Evolutionary conservation across 2,888 invertebrate genomes (phyloP).

Genomic region (Mythimna pallens): DNA sequence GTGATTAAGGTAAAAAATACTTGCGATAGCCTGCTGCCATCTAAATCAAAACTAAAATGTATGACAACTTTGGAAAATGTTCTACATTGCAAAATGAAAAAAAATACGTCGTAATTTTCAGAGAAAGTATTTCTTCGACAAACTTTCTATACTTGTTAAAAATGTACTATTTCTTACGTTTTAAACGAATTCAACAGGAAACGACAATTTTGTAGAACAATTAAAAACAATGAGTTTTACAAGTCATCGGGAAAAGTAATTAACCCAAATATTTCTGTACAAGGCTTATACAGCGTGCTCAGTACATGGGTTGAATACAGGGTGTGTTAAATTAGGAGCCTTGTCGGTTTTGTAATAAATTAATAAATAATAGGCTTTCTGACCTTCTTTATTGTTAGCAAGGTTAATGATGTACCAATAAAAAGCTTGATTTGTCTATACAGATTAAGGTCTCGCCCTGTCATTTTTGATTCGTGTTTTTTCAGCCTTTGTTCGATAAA

Average conservation of each 20-base stretch:
- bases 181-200: constrained; percentile 53
- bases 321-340: constrained; percentile 33
- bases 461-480: constrained; percentile 14
- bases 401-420: constrained; percentile 37
- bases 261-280: constrained; percentile 73
- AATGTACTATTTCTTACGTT: too few species aligned
- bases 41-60: too few species aligned
- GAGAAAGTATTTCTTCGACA: too few species aligned
- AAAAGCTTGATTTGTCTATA: constrained; percentile 22
- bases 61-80: too few species aligned
- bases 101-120: too few species aligned
- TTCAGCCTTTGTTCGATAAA: neutral
- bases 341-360: constrained; percentile 46
- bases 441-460: neutral
- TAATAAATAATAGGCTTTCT: constrained; percentile 33
- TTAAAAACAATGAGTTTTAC: constrained; percentile 70
- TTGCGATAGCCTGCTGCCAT: too few species aligned
- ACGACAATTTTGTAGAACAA: constrained; percentile 64
- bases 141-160: too few species aligned
- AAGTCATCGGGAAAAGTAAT: constrained; percentile 72
- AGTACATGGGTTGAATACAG: constrained; percentile 57
- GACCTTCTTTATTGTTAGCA: constrained; percentile 31
- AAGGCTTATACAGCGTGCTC: constrained; percentile 42
- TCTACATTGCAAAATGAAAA: too few species aligned
- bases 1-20: too few species aligned